A percentile compares a stretch with the other conserved stretches of the same genome.
phyloP scores from a whole-genome alignment of 1,140 invertebrate species.

The Penaeus japonicus region DNA sequence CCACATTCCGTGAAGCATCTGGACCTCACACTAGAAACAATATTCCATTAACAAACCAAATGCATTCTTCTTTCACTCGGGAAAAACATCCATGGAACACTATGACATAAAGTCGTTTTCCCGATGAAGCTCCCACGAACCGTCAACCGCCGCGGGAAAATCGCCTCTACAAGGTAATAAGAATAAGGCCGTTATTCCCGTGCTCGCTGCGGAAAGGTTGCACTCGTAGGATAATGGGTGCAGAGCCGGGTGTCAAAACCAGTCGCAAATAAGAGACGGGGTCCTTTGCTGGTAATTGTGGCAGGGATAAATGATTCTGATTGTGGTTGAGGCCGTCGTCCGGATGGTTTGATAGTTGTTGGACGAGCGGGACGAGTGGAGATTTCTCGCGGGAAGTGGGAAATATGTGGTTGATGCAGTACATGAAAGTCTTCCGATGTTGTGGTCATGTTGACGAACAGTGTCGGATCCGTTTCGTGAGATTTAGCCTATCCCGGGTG shows the following conservation, averaged over 20 bases:
- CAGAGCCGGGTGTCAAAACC: conserved; percentile 44
- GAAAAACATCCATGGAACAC: not conserved
- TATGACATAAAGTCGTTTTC: no score
- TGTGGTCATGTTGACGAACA: no score
- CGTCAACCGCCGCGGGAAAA: no score
- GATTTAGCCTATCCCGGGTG: no score
- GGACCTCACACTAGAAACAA: conserved; percentile 27
- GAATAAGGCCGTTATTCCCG: not conserved
- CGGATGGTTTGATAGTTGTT: not conserved
- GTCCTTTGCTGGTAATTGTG: not conserved
- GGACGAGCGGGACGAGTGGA: no score
- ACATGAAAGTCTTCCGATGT: no score
- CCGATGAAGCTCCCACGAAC: no score
- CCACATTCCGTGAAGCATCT: not conserved
- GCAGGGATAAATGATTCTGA: not conserved
- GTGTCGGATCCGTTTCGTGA: no score
- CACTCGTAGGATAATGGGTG: conserved; percentile 45
- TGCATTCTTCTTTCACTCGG: conserved; percentile 24
- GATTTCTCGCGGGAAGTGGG: no score
- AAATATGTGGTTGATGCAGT: no score
- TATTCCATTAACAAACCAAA: conserved; percentile 53
- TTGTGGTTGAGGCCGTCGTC: not conserved
- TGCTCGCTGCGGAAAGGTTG: not conserved
- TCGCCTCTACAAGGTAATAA: no score
- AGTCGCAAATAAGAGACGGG: conserved; percentile 13